These are phyloP conservation scores for Brachionus koreanus DNA, from an alignment of 1,140 invertebrate genomes.

Conservation along the genomic window DNA sequence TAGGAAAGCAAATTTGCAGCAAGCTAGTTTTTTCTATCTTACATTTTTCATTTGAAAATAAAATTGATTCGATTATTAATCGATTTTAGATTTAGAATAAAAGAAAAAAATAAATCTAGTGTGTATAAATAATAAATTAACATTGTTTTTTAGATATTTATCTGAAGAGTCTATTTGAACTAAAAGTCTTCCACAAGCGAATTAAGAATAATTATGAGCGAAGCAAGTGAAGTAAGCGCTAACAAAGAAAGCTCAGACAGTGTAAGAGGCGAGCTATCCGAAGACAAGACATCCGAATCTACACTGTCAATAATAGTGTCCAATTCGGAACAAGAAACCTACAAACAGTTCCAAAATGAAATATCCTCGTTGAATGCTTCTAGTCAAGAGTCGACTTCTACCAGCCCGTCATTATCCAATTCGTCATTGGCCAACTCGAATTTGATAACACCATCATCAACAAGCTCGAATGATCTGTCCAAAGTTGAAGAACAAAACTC, in stretches of 20 bases:
- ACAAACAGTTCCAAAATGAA: constrained; percentile 30
- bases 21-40: too few relatives aligned
- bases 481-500: background rate
- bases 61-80: background rate
- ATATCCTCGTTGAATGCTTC: constrained; percentile 2
- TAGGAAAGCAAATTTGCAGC: too few relatives aligned
- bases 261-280: background rate
- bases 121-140: background rate
- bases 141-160: background rate
- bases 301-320: constrained; percentile 1
- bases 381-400: constrained; percentile 8
- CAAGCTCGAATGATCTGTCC: background rate
- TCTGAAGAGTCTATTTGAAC: background rate
- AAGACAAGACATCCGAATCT: background rate
- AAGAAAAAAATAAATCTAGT: background rate
- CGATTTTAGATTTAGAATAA: background rate
- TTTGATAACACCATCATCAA: constrained; percentile 19
- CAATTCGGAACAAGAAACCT: background rate
- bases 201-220: background rate
- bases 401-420: constrained; percentile 5
- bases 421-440: background rate
- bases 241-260: background rate
- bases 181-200: background rate
- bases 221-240: background rate
- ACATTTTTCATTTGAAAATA: background rate